Evolutionary conservation across 2,888 invertebrate genomes (phyloP), one percentile per base, ranked within the genome.

Genomic region (Amblyjoppa fuscipennis): DNA sequence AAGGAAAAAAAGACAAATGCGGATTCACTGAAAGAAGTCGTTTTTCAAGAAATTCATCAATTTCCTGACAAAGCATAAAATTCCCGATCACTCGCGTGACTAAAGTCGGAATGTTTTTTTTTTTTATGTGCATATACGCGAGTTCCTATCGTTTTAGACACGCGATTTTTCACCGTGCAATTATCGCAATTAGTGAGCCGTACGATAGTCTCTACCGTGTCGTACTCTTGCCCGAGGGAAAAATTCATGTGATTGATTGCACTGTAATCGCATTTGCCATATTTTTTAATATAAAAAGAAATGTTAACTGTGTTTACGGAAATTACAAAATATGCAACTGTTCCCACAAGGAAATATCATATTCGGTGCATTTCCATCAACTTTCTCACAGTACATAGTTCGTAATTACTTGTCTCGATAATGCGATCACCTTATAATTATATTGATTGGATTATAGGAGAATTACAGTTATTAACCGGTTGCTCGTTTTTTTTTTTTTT

Each of bases 91-190:
- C 16, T 61, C 61, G 31, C 61, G 61, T 61, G 61, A 31, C 28
- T 61, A 4, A 11, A 61, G 61, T 61, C 28, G 31, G 61, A 31
- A 61, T 61, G 9, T 6, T 3, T 61, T 31, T 31, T 31, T 5
- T 31, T 28, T 61, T 61, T 31, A 3, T 16, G 28, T 56, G 11
- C 25, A 61, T 31, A 28, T 25, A 20, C 20, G 20, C 20, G 9
- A 56, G 20, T 56, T 28, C 16, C 28, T 31, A 31, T 31, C 11
- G 61, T 61, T 61, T 61, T 61, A 31, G 31, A 28, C 61, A 61
- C 61, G 61, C 61, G 61, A 61, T 61, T 56, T 56, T 56, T 56
- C 56, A 11, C 61, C 61, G 31, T 25, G 11, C 56, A 56, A 56
- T 56, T 56, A 56, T 56, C 56, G 31, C 31, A 28, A 31, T 31